Evolutionary conservation across 2,797 vertebrate species (phyloP).

Genomic region (Distichodus sexfasciatus): DNA sequence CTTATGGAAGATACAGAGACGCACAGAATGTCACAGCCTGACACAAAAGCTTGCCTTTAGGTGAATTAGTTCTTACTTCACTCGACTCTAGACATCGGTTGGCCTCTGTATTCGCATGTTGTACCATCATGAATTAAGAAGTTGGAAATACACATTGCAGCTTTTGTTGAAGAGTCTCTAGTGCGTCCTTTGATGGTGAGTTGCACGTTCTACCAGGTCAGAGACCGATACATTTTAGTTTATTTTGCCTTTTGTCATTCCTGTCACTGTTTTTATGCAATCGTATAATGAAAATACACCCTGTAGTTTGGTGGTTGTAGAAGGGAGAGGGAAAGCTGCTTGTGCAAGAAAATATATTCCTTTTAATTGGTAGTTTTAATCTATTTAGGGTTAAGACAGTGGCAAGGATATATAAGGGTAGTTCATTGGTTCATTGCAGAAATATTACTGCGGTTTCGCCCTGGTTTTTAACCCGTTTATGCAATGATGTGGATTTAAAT

Average conservation of each 20-base stretch:
- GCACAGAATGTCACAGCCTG: constrained; percentile 28
- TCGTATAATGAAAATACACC: constrained; percentile 35
- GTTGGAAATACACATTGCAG: neutral
- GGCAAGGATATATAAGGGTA: neutral
- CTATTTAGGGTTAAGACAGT: neutral
- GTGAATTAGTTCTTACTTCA: constrained; percentile 28
- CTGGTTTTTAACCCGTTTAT: constrained; percentile 1
- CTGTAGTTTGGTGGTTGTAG: constrained; percentile 48
- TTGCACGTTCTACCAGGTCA: constrained; percentile 35
- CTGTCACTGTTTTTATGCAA: constrained; percentile 57
- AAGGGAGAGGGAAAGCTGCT: neutral
- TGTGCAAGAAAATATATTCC: neutral
- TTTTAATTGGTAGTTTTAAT: neutral
- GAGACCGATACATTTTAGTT: constrained; percentile 47
- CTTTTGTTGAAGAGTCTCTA: neutral
- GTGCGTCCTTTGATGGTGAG: neutral
- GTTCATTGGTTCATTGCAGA: constrained; percentile 34
- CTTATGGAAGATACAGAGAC: constrained; percentile 25
- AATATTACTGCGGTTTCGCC: constrained; percentile 2
- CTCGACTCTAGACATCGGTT: too few relatives aligned
- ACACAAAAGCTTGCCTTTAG: constrained; percentile 19
- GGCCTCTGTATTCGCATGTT: too few relatives aligned
- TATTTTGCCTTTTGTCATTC: constrained; percentile 57
- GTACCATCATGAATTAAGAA: constrained; percentile 41
- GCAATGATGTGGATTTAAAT: too few relatives aligned